Evolutionary conservation across 2,113 vertebrate species (phyloP), one percentile per base, ranked within the genome.

Genomic region (Halichoerus grypus): DNA sequence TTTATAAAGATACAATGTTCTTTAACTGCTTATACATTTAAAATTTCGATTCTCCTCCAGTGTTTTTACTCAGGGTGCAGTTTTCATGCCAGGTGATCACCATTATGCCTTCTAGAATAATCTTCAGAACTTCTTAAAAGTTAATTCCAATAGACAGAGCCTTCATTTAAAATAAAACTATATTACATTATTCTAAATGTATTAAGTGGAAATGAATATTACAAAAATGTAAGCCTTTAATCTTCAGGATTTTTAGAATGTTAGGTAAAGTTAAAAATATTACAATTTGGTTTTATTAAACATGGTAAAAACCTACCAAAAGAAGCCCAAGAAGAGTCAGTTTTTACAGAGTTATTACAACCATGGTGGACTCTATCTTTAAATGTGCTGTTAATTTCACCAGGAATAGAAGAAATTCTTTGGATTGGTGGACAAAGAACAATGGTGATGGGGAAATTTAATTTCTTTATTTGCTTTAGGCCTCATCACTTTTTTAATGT

Each of bases 241-340:
- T 88, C 65, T 83, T 90, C 51, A 63, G 16, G 13, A 84, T 26
- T 95, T 94, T 93, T 90, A 90, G 74, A 96, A 49, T 84, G 12
- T 88, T 90, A 69, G 61, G 22, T 81, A 14, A 86, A 96, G 28
- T 95, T 36, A 71, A 88, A 53, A 49, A 91, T 39, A 74, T 71
- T 71, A 69, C 1, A 95, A 71, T 80, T 98, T 71, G 55, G 33
- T 93, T 93, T 93, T 90, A 84, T 93, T 84, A 96, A 88, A 91
- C 21, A 49, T 80, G 67, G 67, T 91, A 96, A 65, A 92, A 95
- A 96, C 74, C 33, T 80, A 77, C 39, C 24, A 39, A 90, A 92
- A 92, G 57, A 81, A 55, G 5, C 74, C 51, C 6, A 91, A 79
- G 42, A 69, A 80, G 24, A 97, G 49, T 85, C 71, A 39, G 2